Percentiles rank a stretch among this genome's conserved stretches.
These are phyloP conservation scores for Campaea margaritaria DNA, from an alignment of 2,888 invertebrate species.

Conservation along the genomic window DNA sequence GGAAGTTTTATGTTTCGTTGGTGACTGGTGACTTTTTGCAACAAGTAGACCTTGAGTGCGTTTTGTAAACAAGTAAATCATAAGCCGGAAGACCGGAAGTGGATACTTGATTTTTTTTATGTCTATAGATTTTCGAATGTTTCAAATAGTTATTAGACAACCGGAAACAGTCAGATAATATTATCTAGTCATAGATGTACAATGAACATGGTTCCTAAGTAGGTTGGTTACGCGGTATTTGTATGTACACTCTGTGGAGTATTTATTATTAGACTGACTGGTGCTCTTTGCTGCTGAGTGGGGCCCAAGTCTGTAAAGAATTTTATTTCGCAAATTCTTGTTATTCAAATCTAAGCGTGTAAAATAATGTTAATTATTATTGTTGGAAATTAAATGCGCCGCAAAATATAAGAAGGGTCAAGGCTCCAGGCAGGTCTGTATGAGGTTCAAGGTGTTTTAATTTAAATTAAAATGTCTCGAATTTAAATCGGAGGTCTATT, in stretches of 20 bases:
- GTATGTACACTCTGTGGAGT: too few species aligned
- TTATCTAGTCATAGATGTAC: too few species aligned
- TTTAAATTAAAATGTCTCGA: too few species aligned
- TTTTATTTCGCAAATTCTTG: too few species aligned
- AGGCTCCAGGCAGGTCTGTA: not conserved
- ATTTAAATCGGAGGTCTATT: too few species aligned
- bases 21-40: not conserved
- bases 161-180: not conserved
- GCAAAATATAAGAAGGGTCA: not conserved
- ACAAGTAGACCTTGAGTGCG: constrained; percentile 4
- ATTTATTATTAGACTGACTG: too few species aligned
- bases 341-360: not conserved
- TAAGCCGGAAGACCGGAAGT: constrained; percentile 10
- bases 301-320: too few species aligned
- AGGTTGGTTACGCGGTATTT: too few species aligned
- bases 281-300: too few species aligned
- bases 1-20: too few species aligned
- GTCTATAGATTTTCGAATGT: not conserved
- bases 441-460: not conserved
- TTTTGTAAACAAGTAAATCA: not conserved
- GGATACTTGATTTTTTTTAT: not conserved
- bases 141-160: not conserved
- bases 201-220: too few species aligned
- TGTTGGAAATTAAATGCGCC: not conserved
- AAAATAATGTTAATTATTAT: too few species aligned